phyloP scores from a whole-genome alignment of 2,113 vertebrate species.

The Cheirogaleus medius region DNA sequence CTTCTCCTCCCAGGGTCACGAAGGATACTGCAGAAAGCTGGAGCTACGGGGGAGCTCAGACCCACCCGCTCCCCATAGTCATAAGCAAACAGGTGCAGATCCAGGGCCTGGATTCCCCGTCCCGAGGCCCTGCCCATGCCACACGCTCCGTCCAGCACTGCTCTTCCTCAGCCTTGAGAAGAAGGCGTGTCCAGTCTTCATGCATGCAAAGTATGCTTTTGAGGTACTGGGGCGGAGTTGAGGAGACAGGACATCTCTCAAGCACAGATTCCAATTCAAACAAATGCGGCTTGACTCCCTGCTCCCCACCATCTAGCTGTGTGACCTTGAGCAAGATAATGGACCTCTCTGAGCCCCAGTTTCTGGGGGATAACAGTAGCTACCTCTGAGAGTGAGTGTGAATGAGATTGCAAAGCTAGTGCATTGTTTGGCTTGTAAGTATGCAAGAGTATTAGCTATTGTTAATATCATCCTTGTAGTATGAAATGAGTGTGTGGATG shows the following conservation, averaged over 20 bases:
- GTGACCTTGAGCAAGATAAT: background rate
- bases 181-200: background rate
- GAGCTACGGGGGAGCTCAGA: background rate
- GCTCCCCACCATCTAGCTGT: background rate
- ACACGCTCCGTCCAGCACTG: background rate
- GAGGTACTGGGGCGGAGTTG: background rate
- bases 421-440: background rate
- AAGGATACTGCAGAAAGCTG: slow-evolving; percentile 57
- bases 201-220: background rate
- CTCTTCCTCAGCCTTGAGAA: background rate
- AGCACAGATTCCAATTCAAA: background rate
- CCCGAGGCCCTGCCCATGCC: background rate
- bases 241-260: background rate
- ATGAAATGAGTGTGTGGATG: background rate
- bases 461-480: background rate
- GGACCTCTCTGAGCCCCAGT: background rate
- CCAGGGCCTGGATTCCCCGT: background rate
- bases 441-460: background rate
- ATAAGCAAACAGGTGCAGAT: background rate
- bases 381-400: background rate
- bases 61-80: background rate
- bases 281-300: background rate
- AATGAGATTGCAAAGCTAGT: background rate
- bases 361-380: background rate
- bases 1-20: slow-evolving; percentile 45